Evolutionary conservation across 2,113 vertebrate species (phyloP).

Genomic region (Rhombomys opimus): DNA sequence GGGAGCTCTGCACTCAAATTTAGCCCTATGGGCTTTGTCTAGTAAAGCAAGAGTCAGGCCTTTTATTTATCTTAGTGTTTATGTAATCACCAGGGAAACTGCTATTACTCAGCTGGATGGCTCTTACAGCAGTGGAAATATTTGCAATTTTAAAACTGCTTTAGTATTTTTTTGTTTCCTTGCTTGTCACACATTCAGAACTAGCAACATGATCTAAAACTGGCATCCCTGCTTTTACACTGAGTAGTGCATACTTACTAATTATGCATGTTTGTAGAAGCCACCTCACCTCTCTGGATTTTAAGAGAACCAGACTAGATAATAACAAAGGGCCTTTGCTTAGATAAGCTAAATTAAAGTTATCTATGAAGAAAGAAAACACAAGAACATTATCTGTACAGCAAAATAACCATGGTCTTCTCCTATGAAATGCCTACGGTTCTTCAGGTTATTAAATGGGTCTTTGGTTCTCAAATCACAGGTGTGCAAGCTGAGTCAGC

Average conservation of each 20-base stretch:
- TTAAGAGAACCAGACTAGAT: neutral
- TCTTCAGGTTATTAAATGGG: neutral
- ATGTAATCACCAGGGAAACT: slow-evolving; percentile 17
- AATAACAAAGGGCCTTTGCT: neutral
- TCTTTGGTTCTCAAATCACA: neutral
- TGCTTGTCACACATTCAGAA: neutral
- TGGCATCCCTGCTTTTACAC: neutral
- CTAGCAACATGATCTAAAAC: neutral
- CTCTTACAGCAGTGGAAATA: neutral
- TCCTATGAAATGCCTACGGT: neutral
- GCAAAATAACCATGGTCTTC: neutral
- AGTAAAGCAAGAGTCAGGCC: neutral
- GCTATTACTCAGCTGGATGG: neutral
- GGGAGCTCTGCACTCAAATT: neutral
- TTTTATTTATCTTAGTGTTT: slow-evolving; percentile 48
- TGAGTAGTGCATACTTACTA: neutral
- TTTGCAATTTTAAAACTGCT: neutral
- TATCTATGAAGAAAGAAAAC: neutral
- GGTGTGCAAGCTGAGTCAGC: neutral
- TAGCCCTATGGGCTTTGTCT: slow-evolving; percentile 14
- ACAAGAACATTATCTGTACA: neutral
- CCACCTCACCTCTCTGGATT: neutral
- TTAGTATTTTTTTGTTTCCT: neutral
- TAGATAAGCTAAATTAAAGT: neutral
- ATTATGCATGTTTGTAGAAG: neutral